Evolutionary conservation across 1,140 invertebrate species (phyloP).

Genomic region (Leptopilina clavipes): DNA sequence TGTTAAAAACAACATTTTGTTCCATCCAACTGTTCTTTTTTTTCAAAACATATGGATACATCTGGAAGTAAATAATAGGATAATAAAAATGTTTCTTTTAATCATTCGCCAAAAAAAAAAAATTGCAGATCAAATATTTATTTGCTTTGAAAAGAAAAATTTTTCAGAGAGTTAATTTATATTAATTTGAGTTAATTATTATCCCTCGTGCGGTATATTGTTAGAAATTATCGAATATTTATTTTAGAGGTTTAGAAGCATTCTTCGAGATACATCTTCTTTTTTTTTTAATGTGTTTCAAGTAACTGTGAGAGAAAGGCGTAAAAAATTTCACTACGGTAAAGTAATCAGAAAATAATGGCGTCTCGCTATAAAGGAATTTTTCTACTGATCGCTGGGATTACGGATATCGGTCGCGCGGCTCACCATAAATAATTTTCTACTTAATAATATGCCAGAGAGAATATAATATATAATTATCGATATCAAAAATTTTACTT

Average conservation of each 20-base stretch:
- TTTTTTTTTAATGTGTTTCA: not conserved
- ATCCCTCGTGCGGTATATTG: not conserved
- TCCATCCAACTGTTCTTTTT: too few relatives aligned
- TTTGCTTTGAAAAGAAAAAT: too few relatives aligned
- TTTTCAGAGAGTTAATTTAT: too few relatives aligned
- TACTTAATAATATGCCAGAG: not conserved
- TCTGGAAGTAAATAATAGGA: too few relatives aligned
- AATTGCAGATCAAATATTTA: too few relatives aligned
- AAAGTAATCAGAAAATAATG: constrained; percentile 1
- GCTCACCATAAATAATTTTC: constrained; percentile 5
- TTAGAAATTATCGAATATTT: not conserved
- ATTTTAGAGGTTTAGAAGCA: not conserved
- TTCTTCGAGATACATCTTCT: not conserved
- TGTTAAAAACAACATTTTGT: too few relatives aligned
- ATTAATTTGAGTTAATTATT: too few relatives aligned
- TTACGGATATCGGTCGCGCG: not conserved
- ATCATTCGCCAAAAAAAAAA: too few relatives aligned
- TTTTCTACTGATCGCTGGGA: not conserved
- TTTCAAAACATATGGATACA: too few relatives aligned
- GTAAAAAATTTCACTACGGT: not conserved
- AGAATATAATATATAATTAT: too few relatives aligned
- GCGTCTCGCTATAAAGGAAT: not conserved
- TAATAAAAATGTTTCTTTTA: too few relatives aligned
- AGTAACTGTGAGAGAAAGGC: not conserved
- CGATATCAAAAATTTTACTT: too few relatives aligned